Conservation (phyloP, 1,140 invertebrate species). For the Hyphantria cunea region DNA sequence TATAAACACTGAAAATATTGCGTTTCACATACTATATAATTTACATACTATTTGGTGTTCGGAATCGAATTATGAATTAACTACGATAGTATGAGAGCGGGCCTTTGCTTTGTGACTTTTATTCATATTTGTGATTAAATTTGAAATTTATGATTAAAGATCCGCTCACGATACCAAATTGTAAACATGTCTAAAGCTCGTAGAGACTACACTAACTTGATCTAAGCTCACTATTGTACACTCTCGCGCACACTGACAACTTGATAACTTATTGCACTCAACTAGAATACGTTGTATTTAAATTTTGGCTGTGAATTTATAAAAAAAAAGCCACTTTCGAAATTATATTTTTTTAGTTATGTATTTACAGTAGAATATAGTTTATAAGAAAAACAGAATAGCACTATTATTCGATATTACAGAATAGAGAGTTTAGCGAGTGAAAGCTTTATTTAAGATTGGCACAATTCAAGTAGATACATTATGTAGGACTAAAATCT, state of each 20-base stretch:
- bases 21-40: conserved; percentile 65
- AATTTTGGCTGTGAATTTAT: too few relatives aligned
- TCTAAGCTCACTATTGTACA: conserved; percentile 52
- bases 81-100: conserved; percentile 47
- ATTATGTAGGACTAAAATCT: too few relatives aligned
- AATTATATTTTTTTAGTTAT: too few relatives aligned
- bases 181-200: conserved; percentile 61
- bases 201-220: conserved; percentile 58
- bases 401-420: too few relatives aligned
- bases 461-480: too few relatives aligned
- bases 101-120: conserved; percentile 20
- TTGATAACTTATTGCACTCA: conserved; percentile 36
- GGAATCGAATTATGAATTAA: conserved; percentile 61
- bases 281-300: not conserved
- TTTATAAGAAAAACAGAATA: too few relatives aligned
- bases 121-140: conserved; percentile 10
- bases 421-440: too few relatives aligned
- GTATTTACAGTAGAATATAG: too few relatives aligned
- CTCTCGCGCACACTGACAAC: conserved; percentile 61
- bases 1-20: conserved; percentile 74
- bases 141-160: conserved; percentile 17
- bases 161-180: conserved; percentile 38
- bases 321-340: too few relatives aligned
- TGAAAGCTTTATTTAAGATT: too few relatives aligned
- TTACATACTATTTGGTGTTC: conserved; percentile 75